Evolutionary conservation across 2,113 vertebrate genomes (phyloP), one percentile per base, ranked within the genome.

Genomic region (Saccopteryx bilineata): DNA sequence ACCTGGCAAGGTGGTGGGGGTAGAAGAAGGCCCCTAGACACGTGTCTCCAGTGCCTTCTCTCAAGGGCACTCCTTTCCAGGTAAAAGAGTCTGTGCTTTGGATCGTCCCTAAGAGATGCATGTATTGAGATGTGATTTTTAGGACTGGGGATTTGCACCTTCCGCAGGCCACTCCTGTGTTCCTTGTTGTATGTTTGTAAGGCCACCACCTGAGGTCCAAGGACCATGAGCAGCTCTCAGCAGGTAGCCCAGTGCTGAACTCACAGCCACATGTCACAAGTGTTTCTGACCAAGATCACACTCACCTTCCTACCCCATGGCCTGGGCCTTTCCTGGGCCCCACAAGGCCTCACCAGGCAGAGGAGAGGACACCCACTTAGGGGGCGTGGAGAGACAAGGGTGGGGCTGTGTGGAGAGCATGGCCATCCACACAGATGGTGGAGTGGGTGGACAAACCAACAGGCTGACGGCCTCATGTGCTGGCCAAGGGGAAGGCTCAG

Each of bases 401-500:
- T 39, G 2, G 84, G 33, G n/a, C 75, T 56, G 23, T 1, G 1
- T 71, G 50, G 24, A 81, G 17, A 39, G 39, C 1, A 1, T 83
- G 52, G 19, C 33, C 1, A 0, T 65, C 58, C 0, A 0, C 66
- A 11, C 76, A 26, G 39, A 28, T 60, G 52, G 61, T 5, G 1
- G 52, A 17, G 39, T 7, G 28, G 88, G 63, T 26, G 12, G 83
- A 90, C 54, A 8, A 31, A 68, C 85, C 61, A 11, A 2, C 48
- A 52, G 61, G 54, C 90, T 18, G 48, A 23, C 5, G 0, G 15
- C 83, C 17, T 0, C 46, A 8, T 0, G 0, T 31, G 91, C 58
- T 39, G 56, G 63, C 78, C 78, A 68, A 96, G 86, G 87, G 94
- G 92, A 95, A 75, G 76, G 54, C 90, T 33, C 39, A n/a, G 48